These are phyloP conservation scores for Chascanopsetta lugubris DNA, from an alignment of 2,113 vertebrate species.

Conservation along the genomic window DNA sequence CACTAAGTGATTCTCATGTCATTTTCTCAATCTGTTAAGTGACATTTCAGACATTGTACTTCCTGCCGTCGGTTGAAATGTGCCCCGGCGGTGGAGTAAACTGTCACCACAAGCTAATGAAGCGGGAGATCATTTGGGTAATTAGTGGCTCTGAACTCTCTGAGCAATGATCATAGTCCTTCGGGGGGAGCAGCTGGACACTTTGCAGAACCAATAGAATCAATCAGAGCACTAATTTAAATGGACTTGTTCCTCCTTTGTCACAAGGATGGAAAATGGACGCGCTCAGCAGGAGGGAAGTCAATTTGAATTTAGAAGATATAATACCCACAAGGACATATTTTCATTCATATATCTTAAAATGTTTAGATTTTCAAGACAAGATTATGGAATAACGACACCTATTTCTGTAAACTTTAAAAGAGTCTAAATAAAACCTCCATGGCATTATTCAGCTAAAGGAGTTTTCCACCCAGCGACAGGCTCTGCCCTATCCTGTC, in stretches of 20 bases:
- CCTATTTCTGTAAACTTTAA: no score
- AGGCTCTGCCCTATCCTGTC: slow-evolving; percentile 2
- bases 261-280: not conserved
- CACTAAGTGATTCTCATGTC: not conserved
- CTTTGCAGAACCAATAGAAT: slow-evolving; percentile 24
- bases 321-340: not conserved
- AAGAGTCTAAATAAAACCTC: not conserved
- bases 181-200: slow-evolving; percentile 22
- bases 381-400: not conserved
- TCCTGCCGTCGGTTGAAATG: slow-evolving; percentile 20
- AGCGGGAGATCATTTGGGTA: slow-evolving; percentile 48
- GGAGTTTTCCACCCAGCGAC: slow-evolving; percentile 14
- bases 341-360: not conserved
- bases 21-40: not conserved
- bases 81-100: slow-evolving; percentile 11
- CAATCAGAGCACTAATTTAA: slow-evolving; percentile 31
- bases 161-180: slow-evolving; percentile 23
- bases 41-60: slow-evolving; percentile 42
- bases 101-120: slow-evolving; percentile 42
- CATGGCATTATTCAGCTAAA: slow-evolving; percentile 11
- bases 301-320: not conserved
- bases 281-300: not conserved
- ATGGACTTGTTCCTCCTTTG: slow-evolving; percentile 15
- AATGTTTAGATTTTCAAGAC: not conserved
- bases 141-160: slow-evolving; percentile 40